A percentile compares a stretch with the other conserved stretches of the same genome.
Evolutionary conservation across 1,140 invertebrate genomes (phyloP).

Genomic region (Macrosteles quadrilineatus): DNA sequence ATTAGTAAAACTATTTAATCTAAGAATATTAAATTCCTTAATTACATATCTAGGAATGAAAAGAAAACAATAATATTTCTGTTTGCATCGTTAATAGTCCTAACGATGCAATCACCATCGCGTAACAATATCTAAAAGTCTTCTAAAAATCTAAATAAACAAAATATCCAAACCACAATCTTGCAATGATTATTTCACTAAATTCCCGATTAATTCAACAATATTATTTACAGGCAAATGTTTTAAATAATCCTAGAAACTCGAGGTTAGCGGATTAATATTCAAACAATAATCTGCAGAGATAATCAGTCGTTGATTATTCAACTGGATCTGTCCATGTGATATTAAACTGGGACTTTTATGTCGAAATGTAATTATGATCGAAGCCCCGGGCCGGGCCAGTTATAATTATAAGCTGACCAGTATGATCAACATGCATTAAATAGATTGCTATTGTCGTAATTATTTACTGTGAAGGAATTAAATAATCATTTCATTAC

Average conservation of each 20-base stretch:
- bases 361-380: slow-evolving; percentile 21
- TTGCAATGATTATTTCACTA: no score
- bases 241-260: background rate
- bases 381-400: background rate
- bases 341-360: slow-evolving; percentile 10
- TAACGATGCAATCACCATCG: no score
- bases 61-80: no score
- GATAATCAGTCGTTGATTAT: background rate
- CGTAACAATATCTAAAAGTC: no score
- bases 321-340: background rate
- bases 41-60: no score
- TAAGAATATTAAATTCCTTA: no score
- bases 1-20: no score
- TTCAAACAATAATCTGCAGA: background rate
- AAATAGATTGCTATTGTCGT: slow-evolving; percentile 24
- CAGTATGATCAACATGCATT: slow-evolving; percentile 23
- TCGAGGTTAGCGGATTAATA: background rate
- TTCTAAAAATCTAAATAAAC: no score
- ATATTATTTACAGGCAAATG: slow-evolving; percentile 6
- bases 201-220: background rate
- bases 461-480: slow-evolving; percentile 19
- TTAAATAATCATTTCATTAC: slow-evolving; percentile 24
- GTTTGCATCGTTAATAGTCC: no score
- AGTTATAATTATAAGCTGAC: slow-evolving; percentile 17
- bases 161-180: no score